Evolutionary conservation across 2,888 invertebrate species (phyloP).

Genomic region (Rhagium mordax): DNA sequence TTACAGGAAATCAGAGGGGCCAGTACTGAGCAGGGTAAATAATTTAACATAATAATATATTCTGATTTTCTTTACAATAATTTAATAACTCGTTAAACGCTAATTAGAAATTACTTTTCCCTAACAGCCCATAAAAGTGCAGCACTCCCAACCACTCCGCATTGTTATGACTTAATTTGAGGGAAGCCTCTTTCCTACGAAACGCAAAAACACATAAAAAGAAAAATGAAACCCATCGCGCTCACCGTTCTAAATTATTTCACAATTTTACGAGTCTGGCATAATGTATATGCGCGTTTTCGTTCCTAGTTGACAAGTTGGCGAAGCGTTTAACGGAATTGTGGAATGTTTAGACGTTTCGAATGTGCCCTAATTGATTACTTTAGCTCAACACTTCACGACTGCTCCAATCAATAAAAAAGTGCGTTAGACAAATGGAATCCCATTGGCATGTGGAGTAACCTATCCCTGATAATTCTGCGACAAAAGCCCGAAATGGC

Average conservation of each 20-base stretch:
- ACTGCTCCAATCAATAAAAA: background rate
- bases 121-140: too few relatives aligned
- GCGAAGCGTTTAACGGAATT: conserved; percentile 8
- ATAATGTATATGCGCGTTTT: background rate
- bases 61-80: too few relatives aligned
- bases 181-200: background rate
- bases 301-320: conserved; percentile 19
- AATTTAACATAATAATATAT: too few relatives aligned
- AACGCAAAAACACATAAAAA: conserved; percentile 14
- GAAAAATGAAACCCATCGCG: background rate
- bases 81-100: too few relatives aligned
- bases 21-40: too few relatives aligned
- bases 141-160: background rate
- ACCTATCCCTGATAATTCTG: background rate
- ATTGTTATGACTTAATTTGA: background rate
- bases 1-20: too few relatives aligned
- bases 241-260: conserved; percentile 16
- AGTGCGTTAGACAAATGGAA: background rate
- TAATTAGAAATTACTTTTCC: too few relatives aligned
- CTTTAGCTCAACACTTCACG: background rate
- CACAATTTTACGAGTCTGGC: conserved; percentile 5
- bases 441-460: background rate
- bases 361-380: conserved; percentile 4
- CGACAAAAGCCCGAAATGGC: background rate
- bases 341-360: conserved; percentile 1